Evolutionary conservation across 2,797 vertebrate genomes (phyloP), one percentile per base, ranked within the genome.

Genomic region (Paratrypauchen microcephalus): DNA sequence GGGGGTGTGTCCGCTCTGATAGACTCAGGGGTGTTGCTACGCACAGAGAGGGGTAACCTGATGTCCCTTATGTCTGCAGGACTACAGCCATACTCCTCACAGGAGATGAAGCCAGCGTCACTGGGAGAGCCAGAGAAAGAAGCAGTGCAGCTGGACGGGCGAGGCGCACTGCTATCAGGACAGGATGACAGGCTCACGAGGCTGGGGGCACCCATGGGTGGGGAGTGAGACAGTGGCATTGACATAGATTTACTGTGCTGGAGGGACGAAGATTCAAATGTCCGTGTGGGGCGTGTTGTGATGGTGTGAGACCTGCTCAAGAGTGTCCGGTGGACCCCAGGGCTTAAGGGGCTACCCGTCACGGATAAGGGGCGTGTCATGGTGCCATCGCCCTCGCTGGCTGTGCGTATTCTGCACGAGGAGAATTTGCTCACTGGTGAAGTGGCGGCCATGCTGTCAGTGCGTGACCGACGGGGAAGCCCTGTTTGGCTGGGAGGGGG

Each of bases 401-500:
- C 96, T 2, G 97, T 97, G 80, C 97, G 95, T 81, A 95, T 92
- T 28, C 97, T 92, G 78, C 95, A 95, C 1, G 95, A 94, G 39
- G 88, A 88, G 50, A 94, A 90, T 83, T 95, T 96, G 76, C 91
- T 88, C 54, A 93, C 87, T 0, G 93, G 93, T 2, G 94, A 94
- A 2, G 92, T 94, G 4, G 93, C 89, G 0, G 94, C 94, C 84
- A 96, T 90, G 88, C 96, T 96, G 88, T 98, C 97, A 0, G 96
- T 97, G 87, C 97, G 95, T 0, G 96, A 96, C 47, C 96, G 92
- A 59, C 95, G 92, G 24, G 92, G 86, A 21, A 97, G 93, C 26
- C 97, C 97, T 0, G 96, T 97, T 88, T 97, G 97, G 81, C 97
- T 97, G 1, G 97, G 97, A 39, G 97, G 97, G 41, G 96, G 90